A percentile compares a stretch with the other conserved stretches of the same genome.
Evolutionary conservation across 2,888 invertebrate genomes (phyloP).

Genomic region (Tenthredo amoena): DNA sequence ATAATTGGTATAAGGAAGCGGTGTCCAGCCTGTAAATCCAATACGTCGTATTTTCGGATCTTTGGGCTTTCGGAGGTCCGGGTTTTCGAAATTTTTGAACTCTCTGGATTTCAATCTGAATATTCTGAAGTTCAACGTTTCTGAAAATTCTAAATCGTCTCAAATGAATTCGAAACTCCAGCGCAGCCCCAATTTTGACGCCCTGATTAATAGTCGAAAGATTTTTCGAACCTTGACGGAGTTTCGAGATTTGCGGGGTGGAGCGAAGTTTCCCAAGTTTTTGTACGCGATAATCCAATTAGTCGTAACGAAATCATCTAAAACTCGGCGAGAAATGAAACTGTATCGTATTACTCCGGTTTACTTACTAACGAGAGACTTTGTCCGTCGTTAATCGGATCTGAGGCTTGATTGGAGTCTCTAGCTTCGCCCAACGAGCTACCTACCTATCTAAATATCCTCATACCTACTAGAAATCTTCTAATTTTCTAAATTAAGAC

Average conservation of each 20-base stretch:
- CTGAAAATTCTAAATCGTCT: background rate
- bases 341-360: slow-evolving; percentile 22
- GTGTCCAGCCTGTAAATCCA: background rate
- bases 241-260: background rate
- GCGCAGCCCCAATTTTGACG: background rate
- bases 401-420: slow-evolving; percentile 25
- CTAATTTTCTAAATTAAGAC: background rate
- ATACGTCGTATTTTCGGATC: background rate
- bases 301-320: background rate
- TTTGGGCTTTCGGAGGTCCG: no score
- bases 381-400: slow-evolving; percentile 44
- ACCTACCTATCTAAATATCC: background rate
- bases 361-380: slow-evolving; percentile 40
- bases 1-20: background rate
- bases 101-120: background rate
- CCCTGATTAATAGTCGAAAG: background rate
- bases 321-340: slow-evolving; percentile 14
- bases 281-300: background rate
- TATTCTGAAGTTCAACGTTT: background rate
- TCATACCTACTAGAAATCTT: background rate
- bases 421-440: background rate
- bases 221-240: background rate
- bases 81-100: no score
- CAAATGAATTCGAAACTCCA: background rate
- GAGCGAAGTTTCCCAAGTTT: background rate